Evolutionary conservation across 2,888 invertebrate genomes (phyloP), one percentile per base, ranked within the genome.

Genomic region (Latrodectus elegans): DNA sequence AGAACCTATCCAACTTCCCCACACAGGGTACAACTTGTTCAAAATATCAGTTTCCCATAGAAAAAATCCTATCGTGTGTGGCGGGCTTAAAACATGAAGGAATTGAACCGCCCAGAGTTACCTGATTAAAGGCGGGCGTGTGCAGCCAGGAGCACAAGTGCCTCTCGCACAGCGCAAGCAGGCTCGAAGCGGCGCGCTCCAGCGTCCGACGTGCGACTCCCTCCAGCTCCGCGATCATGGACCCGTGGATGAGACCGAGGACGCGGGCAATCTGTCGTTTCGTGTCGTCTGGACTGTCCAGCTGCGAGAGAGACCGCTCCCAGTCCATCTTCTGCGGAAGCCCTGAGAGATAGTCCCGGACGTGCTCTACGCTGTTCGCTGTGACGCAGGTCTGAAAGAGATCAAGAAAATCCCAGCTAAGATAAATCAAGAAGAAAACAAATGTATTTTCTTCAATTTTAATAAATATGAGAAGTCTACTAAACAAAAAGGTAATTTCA

Each of bases 281-380:
- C 8, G 71, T 53, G 15, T 75, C 65, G 3, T 14, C 3, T 8
- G 38, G n/a, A 12, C 17, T 70, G 8, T 51, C 49, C 51, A 74
- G 8, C n/a, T 80, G 72, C 9, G 55, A n/a, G n/a, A n/a, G n/a
- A n/a, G n/a, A 38, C 8, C 71, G 71, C 8, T 51, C 49, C 88
- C 88, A 88, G 15, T 84, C 75, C 88, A 88, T 88, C 49, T 78
- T 74, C 8, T 70, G 38, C 12, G 88, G 67, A 8, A 88, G 55
- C 11, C 80, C 75, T n/a, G 71, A 60, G 0, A 88, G 73, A 14
- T 84, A 84, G 8, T 70, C 38, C 15, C 71, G 72, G 4, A 88
- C 67, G 17, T 88, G 88, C 4, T 88, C 75, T 2, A 88, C 76
- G 52, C 84, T 88, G 53, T 88, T 88, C 38, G 72, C 75, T n/a